Evolutionary conservation across 2,888 invertebrate species (phyloP), one percentile per base, ranked within the genome.

Genomic region (Sussaba pulchella): DNA sequence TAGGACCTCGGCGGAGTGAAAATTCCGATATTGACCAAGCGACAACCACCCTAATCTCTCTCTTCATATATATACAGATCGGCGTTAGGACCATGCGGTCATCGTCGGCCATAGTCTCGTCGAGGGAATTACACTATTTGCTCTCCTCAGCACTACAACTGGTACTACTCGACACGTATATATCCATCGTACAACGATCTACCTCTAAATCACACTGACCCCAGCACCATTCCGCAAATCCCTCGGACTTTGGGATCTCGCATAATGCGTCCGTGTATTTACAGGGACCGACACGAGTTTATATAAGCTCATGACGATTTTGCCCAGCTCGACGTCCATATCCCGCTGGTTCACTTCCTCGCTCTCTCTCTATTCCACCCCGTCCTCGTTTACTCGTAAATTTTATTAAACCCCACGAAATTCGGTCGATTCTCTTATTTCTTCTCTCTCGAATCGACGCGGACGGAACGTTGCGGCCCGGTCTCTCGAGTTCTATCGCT

Each of bases 181-280:
- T 72, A 52, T 36, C 50, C 26, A 36, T 39, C 72, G 50, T 41
- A 79, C 74, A 79, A 79, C 70, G 70, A 79, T 74, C 79, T 75
- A 79, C 75, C 79, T 79, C 74, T 71, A 71, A 71, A 79, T 75
- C 79, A 75, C 75, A 19, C 59, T 71, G 71, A 79, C 79, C 79
- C 79, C 75, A 31, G 6, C 31, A 2, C 54, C 26, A 26, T 54
- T 54, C 64, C 64, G 45, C 76, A 54, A 39, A 57, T 57, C 54
- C 54, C 31, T 26, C 31, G 14, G 14, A n/a, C n/a, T 54, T 54
- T 14, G 1, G 10, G 19, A 21, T 50, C 14, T 5, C 21, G 10
- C 50, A 36, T 54, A 54, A 63, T 41, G 26, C 43, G 50, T 6
- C 57, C 61, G 24, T 41, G 10, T 41, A 67, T 47, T 12, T 8